Conservation (phyloP, 2,797 vertebrate genomes). For the Takifugu ocellatus region DNA sequence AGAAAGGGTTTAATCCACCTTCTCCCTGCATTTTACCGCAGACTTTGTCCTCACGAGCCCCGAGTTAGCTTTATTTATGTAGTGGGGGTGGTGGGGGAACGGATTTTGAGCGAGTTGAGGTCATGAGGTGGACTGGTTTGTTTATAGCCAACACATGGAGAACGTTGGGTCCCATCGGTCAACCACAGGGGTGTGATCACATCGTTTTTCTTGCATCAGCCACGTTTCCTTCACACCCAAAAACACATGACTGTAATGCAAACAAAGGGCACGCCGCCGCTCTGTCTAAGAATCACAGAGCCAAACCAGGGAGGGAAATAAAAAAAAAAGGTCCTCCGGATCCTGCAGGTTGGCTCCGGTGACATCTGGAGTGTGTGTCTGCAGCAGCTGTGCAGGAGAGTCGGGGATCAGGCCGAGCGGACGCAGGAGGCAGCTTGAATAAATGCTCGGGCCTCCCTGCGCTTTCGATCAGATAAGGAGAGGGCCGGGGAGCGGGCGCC, state of each 20-base stretch:
- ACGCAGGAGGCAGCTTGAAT: constrained; percentile 46
- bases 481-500: constrained; percentile 51
- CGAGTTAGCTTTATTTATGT: constrained; percentile 39
- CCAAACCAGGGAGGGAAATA: constrained; percentile 9
- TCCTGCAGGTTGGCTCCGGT: constrained; percentile 5
- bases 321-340: constrained; percentile 1
- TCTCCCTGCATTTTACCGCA: background rate
- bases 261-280: constrained; percentile 33
- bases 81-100: constrained; percentile 29
- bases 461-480: constrained; percentile 68
- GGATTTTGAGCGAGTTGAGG: constrained; percentile 37
- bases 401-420: constrained; percentile 23
- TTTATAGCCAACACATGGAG: constrained; percentile 55
- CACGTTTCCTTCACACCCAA: constrained; percentile 62
- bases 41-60: constrained; percentile 34
- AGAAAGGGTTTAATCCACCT: too few relatives aligned
- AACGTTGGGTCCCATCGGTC: constrained; percentile 30
- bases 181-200: constrained; percentile 55
- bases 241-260: constrained; percentile 53
- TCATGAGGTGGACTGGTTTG: constrained; percentile 52
- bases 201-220: constrained; percentile 55
- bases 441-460: constrained; percentile 46
- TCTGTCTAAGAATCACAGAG: constrained; percentile 17
- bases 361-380: constrained; percentile 27
- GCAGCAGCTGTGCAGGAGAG: constrained; percentile 30